A percentile compares a stretch with the other conserved stretches of the same genome.
Evolutionary conservation across 2,113 vertebrate genomes (phyloP).

Genomic region (Aegithalos caudatus): DNA sequence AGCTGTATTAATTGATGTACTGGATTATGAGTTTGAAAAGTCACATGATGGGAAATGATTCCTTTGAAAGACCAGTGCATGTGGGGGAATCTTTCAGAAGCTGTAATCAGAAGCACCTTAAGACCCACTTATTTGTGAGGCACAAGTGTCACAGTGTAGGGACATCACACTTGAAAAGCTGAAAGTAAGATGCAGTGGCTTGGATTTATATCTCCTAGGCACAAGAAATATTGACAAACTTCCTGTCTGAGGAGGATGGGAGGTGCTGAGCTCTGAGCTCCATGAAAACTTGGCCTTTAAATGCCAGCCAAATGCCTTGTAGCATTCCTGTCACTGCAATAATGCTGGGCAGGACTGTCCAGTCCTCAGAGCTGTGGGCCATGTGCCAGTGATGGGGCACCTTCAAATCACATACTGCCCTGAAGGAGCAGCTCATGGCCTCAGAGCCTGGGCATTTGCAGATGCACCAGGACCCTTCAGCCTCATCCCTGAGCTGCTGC

Average conservation of each 20-base stretch:
- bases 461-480: not conserved
- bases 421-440: fast-evolving
- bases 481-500: not conserved
- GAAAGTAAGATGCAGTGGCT: not conserved
- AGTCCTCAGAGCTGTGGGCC: not conserved
- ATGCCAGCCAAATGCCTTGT: not conserved
- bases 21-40: not conserved
- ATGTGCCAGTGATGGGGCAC: not conserved
- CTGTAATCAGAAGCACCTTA: not conserved
- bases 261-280: not conserved
- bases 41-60: not conserved
- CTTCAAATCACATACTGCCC: not conserved
- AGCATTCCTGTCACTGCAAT: not conserved
- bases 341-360: not conserved
- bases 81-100: not conserved
- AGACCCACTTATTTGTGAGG: not conserved
- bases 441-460: not conserved
- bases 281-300: not conserved
- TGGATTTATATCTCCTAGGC: not conserved
- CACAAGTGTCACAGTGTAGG: not conserved
- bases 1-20: not conserved
- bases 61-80: not conserved
- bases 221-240: not conserved
- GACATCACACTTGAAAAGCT: not conserved
- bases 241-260: not conserved